Base-by-base conservation (phyloP, 2,113 vertebrate genomes). In the Dromaius novaehollandiae region DNA sequence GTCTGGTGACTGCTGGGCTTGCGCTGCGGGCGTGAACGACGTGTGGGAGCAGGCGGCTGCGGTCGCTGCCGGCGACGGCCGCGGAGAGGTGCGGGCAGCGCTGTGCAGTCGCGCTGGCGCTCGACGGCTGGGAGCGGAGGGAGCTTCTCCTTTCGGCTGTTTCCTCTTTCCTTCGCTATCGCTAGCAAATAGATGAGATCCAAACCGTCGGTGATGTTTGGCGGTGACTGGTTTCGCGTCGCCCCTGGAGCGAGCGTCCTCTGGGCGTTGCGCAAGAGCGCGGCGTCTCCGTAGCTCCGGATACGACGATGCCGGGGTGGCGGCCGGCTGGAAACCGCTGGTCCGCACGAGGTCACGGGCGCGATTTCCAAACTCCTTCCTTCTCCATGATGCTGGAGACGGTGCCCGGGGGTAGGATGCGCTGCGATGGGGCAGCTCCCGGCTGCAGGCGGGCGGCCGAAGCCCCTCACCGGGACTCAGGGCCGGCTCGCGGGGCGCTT, bases 161-260 rank as follows among this genome's bases (percentile, higher is more conserved):
- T 51, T 36, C 74, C 89, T 64, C n/a, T 78, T 74, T 71, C 50
- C 15, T 83, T 61, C 53, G 64, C 64, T 51, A 40, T 70, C 79
- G 42, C 48, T 83, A 56, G 69, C 71, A 69, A 90, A 76, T 28
- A 8, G 1, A 0, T 61, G 94, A 80, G 79, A 61, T 44, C 63
- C 3, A 19, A 68, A 65, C 8, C 4, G 74, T 83, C 70, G 9
- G 64, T 89, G 48, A 3, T 1, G 2, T 84, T 73, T 12, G 3
- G 61, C 30, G 19, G 30, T 18, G 64, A 9, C 88, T 32, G 0
- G 0, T 74, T 50, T 64, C 2, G 0, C 0, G 1, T 77, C 51
- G 73, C 86, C 82, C 4, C 50, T 56, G 77, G 80, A 42, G 16
- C 55, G 22, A 40, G 55, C 1, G 2, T 30, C 46, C 56, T 34